phyloP scores from a whole-genome alignment of 2,888 invertebrate species.

The Microplitis manilae region DNA sequence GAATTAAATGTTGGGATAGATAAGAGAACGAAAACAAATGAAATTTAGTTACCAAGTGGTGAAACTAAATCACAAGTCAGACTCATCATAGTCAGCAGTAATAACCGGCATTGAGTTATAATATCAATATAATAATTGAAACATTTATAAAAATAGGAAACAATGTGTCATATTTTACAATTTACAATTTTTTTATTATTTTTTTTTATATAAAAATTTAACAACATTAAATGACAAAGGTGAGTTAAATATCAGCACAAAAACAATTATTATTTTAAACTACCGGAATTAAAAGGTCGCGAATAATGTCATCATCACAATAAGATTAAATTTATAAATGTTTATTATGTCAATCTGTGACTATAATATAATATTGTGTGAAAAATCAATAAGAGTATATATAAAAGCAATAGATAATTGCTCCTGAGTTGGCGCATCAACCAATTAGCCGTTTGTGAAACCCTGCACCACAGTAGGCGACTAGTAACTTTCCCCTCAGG shows the following conservation, averaged over 20 bases:
- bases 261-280: neutral
- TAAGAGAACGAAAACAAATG: too few relatives aligned
- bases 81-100: conserved; percentile 27
- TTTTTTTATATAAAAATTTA: neutral
- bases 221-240: neutral
- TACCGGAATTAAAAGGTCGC: neutral
- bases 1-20: conserved; percentile 16
- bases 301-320: neutral
- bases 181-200: neutral
- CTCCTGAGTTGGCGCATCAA: neutral
- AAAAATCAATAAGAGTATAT: neutral
- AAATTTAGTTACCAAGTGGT: conserved; percentile 48
- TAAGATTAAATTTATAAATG: neutral
- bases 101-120: neutral
- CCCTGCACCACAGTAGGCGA: neutral
- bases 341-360: neutral
- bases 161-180: too few relatives aligned
- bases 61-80: conserved; percentile 56
- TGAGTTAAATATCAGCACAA: neutral
- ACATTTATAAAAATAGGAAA: too few relatives aligned
- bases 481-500: neutral
- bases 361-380: neutral
- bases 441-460: neutral
- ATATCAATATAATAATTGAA: too few relatives aligned
- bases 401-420: neutral